A percentile compares a stretch with the other conserved stretches of the same genome.
Conservation (phyloP, 2,888 invertebrate genomes). For the Plutella xylostella region DNA sequence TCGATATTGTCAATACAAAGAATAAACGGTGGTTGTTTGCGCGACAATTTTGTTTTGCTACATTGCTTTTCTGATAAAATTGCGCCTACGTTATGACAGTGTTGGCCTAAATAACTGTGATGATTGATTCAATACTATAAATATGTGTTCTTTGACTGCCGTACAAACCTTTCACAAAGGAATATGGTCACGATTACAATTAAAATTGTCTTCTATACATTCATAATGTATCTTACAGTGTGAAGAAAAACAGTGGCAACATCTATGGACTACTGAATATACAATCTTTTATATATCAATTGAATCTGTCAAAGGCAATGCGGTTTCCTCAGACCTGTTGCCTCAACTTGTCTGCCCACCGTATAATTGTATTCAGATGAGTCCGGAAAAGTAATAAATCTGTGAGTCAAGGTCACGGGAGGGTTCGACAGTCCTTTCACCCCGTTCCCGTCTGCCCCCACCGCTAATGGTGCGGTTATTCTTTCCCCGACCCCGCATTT, state of each 20-base stretch:
- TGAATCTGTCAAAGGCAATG: too few species aligned
- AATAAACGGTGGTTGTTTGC: not conserved
- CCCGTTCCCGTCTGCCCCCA: conserved; percentile 57
- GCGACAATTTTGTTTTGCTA: not conserved
- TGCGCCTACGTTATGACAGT: not conserved
- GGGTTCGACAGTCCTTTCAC: conserved; percentile 65
- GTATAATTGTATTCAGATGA: conserved; percentile 66
- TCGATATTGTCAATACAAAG: not conserved
- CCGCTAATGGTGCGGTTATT: conserved; percentile 59
- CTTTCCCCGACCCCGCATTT: conserved; percentile 52
- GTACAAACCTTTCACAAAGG: too few species aligned
- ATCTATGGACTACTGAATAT: too few species aligned
- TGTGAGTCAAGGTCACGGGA: conserved; percentile 62
- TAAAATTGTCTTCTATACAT: too few species aligned
- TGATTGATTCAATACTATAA: too few species aligned
- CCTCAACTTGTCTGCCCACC: conserved; percentile 40
- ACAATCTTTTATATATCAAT: too few species aligned
- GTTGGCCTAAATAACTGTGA: not conserved
- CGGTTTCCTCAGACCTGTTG: too few species aligned
- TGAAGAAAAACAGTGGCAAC: too few species aligned
- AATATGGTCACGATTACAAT: too few species aligned
- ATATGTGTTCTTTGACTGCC: too few species aligned
- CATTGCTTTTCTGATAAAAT: not conserved
- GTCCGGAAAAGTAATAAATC: conserved; percentile 64
- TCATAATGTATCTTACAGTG: too few species aligned